Percentiles rank a stretch among this genome's conserved stretches.
Conservation (phyloP, 2,797 vertebrate genomes). For the Melanotaenia parkinsoni region DNA sequence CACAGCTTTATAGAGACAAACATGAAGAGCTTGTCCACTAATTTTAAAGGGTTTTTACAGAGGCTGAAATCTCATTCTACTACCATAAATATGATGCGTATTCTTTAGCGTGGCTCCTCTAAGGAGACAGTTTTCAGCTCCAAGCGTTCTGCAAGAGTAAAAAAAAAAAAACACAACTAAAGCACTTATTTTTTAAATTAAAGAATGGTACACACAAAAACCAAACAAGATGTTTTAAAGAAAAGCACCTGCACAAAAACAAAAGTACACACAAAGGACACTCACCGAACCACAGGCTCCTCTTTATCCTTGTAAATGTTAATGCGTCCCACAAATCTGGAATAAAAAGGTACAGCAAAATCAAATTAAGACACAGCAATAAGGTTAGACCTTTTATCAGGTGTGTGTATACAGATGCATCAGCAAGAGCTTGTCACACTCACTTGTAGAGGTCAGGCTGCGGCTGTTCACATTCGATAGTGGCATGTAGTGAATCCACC, state of each 20-base stretch:
- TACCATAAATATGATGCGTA: constrained; percentile 95
- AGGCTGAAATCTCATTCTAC: constrained; percentile 7
- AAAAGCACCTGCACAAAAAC: not conserved
- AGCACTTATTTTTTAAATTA: constrained; percentile 1
- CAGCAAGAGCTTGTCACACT: constrained; percentile 66
- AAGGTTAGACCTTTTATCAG: constrained; percentile 20
- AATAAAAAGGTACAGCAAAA: constrained; percentile 21
- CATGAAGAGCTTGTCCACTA: not conserved
- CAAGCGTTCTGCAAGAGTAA: constrained; percentile 88
- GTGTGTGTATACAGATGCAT: constrained; percentile 26
- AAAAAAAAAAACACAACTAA: constrained; percentile 24
- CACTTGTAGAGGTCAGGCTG: constrained; percentile 99
- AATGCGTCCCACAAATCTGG: constrained; percentile 96
- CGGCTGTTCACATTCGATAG: constrained; percentile 98
- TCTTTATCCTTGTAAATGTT: constrained; percentile 93
- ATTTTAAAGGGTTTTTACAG: not conserved
- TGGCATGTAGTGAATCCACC: constrained; percentile 91
- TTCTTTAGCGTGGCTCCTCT: constrained; percentile 98
- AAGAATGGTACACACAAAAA: not conserved
- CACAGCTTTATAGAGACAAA: constrained; percentile 11
- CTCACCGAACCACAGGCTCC: constrained; percentile 92
- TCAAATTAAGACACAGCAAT: constrained; percentile 32
- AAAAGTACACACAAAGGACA: not conserved
- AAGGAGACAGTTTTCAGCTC: constrained; percentile 96
- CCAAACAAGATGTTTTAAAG: not conserved